Evolutionary conservation across 2,113 vertebrate genomes (phyloP).

Genomic region (Pelecanoides urinatrix): DNA sequence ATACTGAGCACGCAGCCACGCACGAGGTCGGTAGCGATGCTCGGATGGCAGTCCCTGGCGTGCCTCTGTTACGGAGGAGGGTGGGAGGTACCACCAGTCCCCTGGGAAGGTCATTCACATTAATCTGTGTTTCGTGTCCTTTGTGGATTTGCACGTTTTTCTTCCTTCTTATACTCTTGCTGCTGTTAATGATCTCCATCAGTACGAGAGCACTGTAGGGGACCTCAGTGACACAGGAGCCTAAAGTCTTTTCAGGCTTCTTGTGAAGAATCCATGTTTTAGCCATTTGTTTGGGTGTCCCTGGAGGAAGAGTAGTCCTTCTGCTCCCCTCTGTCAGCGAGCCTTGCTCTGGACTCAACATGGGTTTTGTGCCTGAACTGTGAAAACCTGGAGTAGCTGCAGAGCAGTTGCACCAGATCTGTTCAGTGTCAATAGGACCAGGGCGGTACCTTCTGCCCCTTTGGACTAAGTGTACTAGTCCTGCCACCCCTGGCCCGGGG

Average conservation of each 20-base stretch:
- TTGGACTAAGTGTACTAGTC: neutral
- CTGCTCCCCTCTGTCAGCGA: neutral
- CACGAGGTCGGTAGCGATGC: neutral
- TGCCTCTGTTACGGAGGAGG: neutral
- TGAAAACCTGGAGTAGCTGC: neutral
- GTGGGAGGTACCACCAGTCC: neutral
- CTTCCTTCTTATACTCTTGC: neutral
- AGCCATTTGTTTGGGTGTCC: neutral
- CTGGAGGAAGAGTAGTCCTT: neutral
- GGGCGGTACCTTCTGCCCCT: neutral
- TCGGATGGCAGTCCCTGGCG: fast-evolving
- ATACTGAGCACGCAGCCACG: neutral
- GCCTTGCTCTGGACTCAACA: neutral
- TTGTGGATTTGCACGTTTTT: neutral
- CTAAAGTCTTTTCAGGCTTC: neutral
- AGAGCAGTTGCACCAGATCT: neutral
- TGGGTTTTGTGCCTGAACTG: neutral
- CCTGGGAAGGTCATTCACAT: neutral
- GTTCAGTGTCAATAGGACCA: neutral
- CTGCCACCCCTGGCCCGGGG: neutral
- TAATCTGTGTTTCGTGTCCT: neutral
- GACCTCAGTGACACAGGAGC: neutral
- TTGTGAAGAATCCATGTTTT: neutral
- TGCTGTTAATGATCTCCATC: neutral
- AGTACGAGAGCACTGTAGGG: neutral